Base-by-base conservation (phyloP, 35 echinoderm and acorn worm genomes). In the Patiria miniata region DNA sequence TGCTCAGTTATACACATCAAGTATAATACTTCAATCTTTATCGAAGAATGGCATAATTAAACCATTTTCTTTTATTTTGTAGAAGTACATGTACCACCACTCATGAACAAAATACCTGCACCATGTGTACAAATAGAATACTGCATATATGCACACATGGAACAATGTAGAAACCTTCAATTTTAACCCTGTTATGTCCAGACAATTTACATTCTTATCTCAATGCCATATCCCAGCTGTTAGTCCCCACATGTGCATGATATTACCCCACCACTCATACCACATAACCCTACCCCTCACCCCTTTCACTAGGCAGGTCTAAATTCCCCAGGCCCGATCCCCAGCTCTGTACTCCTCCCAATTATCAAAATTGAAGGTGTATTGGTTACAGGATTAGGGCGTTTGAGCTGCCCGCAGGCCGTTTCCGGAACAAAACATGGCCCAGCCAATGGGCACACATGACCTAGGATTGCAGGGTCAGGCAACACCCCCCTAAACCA, bases 361-460 rank as follows among this genome's bases (percentile, higher is more conserved):
- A 73, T 73, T 73, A 73, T 73, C 65, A 26, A 73, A 73, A 73
- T 73, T 73, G 61, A 69, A 34, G 61, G 65, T 73, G 65, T 73
- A 73, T 73, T 73, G 65, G 65, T 73, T 73, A 73, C 65, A 73
- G 65, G 65, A 73, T 73, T 73, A 73, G 26, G 65, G 65, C 0
- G 23, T 73, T 73, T 73, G 34, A 73, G 65, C 65, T 34, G n/a
- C 65, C 61, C 65, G 65, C 30, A 18, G 34, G 65, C 65, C 65
- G 34, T 73, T 73, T 73, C 65, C 65, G 65, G 65, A 73, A 73
- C 65, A 73, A 73, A 73, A 73, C 29, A 73, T 34, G 26, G n/a
- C 2, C 8, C 65, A 30, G 65, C 65, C 65, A 73, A 73, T 73
- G 30, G 65, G 65, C 34, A 30, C 65, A 26, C 65, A 16, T 73